These are phyloP conservation scores for Ailurus styani DNA, from an alignment of 2,113 vertebrate genomes.

Conservation along the genomic window DNA sequence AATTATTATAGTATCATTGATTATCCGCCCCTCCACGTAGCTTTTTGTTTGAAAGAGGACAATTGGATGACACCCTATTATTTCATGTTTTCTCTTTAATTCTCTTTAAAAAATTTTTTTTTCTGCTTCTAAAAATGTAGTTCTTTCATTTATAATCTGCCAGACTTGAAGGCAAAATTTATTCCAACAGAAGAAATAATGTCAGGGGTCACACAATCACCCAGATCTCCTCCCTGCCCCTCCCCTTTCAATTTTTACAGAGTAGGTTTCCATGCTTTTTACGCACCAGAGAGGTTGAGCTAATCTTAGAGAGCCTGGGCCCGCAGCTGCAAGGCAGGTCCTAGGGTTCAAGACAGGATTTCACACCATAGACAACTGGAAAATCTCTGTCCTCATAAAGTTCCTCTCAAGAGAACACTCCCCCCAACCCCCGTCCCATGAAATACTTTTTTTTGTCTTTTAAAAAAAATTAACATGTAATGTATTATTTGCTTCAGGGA, in stretches of 20 bases:
- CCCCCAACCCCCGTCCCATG: no score
- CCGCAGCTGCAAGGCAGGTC: background rate
- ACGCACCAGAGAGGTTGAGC: background rate
- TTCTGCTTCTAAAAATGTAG: background rate
- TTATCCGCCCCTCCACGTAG: background rate
- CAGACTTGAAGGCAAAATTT: background rate
- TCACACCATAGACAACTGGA: background rate
- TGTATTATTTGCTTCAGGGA: no score
- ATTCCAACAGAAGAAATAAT: background rate
- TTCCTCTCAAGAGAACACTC: background rate
- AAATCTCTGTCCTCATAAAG: background rate
- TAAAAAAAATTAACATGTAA: no score
- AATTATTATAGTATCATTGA: background rate
- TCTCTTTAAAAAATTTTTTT: background rate
- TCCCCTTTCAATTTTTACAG: background rate
- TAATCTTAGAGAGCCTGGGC: background rate
- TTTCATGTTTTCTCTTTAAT: background rate
- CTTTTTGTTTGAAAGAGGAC: background rate
- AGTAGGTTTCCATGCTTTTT: background rate
- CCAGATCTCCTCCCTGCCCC: background rate
- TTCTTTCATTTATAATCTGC: background rate
- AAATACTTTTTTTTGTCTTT: background rate
- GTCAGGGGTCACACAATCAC: background rate
- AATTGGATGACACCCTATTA: background rate
- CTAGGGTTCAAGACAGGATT: background rate